A percentile compares a stretch with the other conserved stretches of the same genome.
These are phyloP conservation scores for Therioaphis trifolii DNA, from an alignment of 2,888 invertebrate species.

Conservation along the genomic window DNA sequence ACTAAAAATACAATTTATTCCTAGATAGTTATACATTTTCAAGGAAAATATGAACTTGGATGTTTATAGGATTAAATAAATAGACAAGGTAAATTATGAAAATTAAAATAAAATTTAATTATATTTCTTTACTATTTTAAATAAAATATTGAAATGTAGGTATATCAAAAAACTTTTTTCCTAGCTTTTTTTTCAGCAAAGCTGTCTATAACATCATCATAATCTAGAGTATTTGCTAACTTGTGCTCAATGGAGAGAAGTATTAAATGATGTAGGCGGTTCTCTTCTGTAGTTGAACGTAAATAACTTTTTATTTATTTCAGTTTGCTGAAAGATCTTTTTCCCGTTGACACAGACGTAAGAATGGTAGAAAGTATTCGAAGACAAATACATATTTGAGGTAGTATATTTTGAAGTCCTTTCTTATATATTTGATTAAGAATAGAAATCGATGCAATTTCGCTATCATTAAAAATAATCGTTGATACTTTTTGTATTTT, in stretches of 20 bases:
- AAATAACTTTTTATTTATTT: no score
- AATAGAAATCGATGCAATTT: slow-evolving; percentile 22
- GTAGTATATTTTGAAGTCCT: slow-evolving; percentile 26
- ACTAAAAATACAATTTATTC: no score
- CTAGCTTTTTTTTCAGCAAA: no score
- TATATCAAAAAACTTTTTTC: no score
- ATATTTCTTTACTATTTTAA: background rate
- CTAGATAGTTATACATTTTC: no score
- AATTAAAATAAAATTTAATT: background rate
- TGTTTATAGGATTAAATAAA: slow-evolving; percentile 34
- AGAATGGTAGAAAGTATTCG: slow-evolving; percentile 34
- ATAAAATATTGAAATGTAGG: no score
- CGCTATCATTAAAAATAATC: background rate
- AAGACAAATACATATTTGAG: slow-evolving; percentile 32
- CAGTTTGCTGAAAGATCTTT: slow-evolving; percentile 29
- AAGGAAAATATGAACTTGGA: no score
- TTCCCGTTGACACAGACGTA: slow-evolving; percentile 1
- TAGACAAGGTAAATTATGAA: background rate
- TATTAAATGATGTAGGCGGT: background rate
- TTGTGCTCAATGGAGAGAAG: slow-evolving; percentile 20
- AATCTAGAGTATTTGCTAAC: no score
- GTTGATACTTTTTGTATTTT: slow-evolving; percentile 25
- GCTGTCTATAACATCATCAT: no score
- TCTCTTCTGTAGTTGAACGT: no score
- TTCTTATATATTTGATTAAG: slow-evolving; percentile 16